Evolutionary conservation across 2,113 vertebrate species (phyloP).

Genomic region (Laticauda colubrina): DNA sequence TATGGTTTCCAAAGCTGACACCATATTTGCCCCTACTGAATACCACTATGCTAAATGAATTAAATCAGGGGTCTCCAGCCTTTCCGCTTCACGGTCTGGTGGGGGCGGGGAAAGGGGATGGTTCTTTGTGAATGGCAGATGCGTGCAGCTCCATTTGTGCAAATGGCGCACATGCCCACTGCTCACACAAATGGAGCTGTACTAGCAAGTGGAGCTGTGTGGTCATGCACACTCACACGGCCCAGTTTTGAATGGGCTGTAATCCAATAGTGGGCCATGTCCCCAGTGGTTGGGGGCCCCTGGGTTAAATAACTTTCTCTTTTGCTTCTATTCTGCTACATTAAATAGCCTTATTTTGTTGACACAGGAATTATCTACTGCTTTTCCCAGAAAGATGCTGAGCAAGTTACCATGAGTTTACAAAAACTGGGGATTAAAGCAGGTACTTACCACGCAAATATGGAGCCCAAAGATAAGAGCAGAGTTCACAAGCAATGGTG

Average conservation of each 20-base stretch:
- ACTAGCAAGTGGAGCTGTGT: no score
- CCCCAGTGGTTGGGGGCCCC: no score
- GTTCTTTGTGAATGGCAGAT: no score
- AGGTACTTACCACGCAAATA: conserved; percentile 87
- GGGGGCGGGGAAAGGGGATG: no score
- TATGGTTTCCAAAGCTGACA: no score
- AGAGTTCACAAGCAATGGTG: conserved; percentile 88
- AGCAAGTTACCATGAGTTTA: conserved; percentile 80
- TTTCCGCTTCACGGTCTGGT: no score
- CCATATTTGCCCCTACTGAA: background rate
- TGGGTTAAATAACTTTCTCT: background rate
- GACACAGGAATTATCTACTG: conserved; percentile 91
- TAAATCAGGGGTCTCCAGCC: background rate
- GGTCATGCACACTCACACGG: no score
- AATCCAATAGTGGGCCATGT: no score
- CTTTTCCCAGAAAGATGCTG: conserved; percentile 96
- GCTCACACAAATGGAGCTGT: no score
- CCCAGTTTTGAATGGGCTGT: no score
- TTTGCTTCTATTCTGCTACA: background rate
- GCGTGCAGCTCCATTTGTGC: no score
- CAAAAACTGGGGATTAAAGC: conserved; percentile 81
- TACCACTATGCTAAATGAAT: background rate
- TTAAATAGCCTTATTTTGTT: conserved; percentile 8
- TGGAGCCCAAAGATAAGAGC: conserved; percentile 84
- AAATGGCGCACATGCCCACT: no score